Conservation (phyloP, 2,113 vertebrate species). For the Siniperca chuatsi region DNA sequence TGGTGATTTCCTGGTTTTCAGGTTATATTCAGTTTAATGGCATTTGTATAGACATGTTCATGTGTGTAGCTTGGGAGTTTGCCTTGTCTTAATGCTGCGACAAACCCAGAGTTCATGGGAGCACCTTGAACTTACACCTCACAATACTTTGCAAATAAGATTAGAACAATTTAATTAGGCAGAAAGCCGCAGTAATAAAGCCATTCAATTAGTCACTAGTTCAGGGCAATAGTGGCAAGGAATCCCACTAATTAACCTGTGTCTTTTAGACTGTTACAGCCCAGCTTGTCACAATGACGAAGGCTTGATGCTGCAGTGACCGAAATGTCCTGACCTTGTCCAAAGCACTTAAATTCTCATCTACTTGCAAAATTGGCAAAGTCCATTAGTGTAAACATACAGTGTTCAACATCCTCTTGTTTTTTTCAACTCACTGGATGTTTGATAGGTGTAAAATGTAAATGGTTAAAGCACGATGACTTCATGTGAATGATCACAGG, state of each 20-base stretch:
- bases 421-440: neutral
- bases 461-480: neutral
- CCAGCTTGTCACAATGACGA: constrained; percentile 58
- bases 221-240: constrained; percentile 68
- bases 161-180: constrained; percentile 83
- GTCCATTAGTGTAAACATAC: constrained; percentile 60
- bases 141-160: constrained; percentile 81
- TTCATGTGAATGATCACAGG: neutral
- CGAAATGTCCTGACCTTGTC: constrained; percentile 70
- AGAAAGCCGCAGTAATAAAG: constrained; percentile 78
- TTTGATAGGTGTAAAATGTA: constrained; percentile 20
- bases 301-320: constrained; percentile 59
- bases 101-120: constrained; percentile 49
- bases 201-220: constrained; percentile 80
- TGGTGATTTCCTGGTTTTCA: neutral
- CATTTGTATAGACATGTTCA: neutral
- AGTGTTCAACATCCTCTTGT: neutral
- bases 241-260: constrained; percentile 82
- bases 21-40: constrained; percentile 25
- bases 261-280: constrained; percentile 66
- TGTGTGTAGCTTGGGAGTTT: constrained; percentile 9
- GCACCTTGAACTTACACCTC: constrained; percentile 75
- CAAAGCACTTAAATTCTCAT: constrained; percentile 72
- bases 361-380: constrained; percentile 47
- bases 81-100: constrained; percentile 17